These are phyloP conservation scores for Albula glossodonta DNA, from an alignment of 2,113 vertebrate genomes.

Conservation along the genomic window DNA sequence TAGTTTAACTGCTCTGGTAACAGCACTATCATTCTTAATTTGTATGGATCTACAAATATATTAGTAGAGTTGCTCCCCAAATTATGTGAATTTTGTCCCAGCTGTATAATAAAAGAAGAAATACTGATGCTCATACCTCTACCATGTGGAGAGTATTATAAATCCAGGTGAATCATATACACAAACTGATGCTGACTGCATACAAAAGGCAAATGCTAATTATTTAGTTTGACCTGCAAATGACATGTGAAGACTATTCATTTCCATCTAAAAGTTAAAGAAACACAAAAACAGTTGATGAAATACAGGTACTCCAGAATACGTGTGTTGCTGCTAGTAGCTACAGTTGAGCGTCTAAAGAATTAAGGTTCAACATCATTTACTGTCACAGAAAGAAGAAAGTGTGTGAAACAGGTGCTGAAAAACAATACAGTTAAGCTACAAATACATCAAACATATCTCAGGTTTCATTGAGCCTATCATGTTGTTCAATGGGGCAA, in stretches of 20 bases:
- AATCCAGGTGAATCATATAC: not conserved
- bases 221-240: too few relatives aligned
- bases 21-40: not conserved
- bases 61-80: not conserved
- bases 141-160: not conserved
- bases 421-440: too few relatives aligned
- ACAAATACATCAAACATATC: too few relatives aligned
- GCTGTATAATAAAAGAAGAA: not conserved
- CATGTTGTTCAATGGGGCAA: too few relatives aligned
- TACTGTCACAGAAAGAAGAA: too few relatives aligned
- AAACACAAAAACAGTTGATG: not conserved
- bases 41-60: not conserved
- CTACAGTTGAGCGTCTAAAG: not conserved
- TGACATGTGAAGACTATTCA: not conserved
- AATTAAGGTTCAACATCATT: too few relatives aligned
- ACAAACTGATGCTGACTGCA: too few relatives aligned
- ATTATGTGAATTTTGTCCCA: not conserved
- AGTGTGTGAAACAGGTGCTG: too few relatives aligned
- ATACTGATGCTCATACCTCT: not conserved
- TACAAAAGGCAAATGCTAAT: too few relatives aligned
- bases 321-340: not conserved
- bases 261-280: not conserved
- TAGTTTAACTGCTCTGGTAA: not conserved
- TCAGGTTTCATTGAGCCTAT: too few relatives aligned
- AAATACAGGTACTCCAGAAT: not conserved